Percentiles rank a stretch among this genome's conserved stretches.
phyloP scores from a whole-genome alignment of 2,797 vertebrate species.

The Cuculus canorus region DNA sequence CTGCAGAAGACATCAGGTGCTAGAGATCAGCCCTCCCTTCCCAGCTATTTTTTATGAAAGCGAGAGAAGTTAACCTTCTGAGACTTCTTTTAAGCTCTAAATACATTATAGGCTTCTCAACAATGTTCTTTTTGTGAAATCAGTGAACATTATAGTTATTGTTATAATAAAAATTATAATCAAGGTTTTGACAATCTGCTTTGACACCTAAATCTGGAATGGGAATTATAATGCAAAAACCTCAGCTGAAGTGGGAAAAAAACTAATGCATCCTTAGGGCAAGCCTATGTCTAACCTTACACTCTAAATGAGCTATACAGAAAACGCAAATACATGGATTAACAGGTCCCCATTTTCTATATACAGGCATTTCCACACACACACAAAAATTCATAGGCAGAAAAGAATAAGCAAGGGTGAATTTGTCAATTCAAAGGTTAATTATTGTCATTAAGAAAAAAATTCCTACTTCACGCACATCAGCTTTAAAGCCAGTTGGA shows the following conservation, averaged over 20 bases:
- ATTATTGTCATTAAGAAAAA: conserved; percentile 21
- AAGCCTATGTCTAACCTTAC: background rate
- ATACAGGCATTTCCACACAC: background rate
- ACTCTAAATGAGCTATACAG: background rate
- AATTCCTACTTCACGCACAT: conserved; percentile 13
- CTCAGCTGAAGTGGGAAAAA: background rate
- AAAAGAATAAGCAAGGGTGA: background rate
- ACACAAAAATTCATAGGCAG: background rate
- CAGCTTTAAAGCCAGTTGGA: conserved; percentile 15
- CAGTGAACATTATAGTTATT: background rate
- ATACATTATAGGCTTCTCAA: background rate
- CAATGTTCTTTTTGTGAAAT: background rate
- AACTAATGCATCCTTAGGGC: background rate
- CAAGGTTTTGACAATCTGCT: background rate
- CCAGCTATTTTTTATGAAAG: background rate
- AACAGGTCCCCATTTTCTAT: background rate
- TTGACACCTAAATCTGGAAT: background rate
- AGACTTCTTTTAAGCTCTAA: background rate
- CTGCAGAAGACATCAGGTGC: background rate
- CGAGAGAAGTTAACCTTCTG: background rate
- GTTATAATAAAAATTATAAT: background rate
- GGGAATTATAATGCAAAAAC: background rate
- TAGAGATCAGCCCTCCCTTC: background rate
- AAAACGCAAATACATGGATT: background rate
- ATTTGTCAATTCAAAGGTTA: conserved; percentile 22